Evolutionary conservation across 2,888 invertebrate species (phyloP).

Genomic region (Onthophagus sagittarius): DNA sequence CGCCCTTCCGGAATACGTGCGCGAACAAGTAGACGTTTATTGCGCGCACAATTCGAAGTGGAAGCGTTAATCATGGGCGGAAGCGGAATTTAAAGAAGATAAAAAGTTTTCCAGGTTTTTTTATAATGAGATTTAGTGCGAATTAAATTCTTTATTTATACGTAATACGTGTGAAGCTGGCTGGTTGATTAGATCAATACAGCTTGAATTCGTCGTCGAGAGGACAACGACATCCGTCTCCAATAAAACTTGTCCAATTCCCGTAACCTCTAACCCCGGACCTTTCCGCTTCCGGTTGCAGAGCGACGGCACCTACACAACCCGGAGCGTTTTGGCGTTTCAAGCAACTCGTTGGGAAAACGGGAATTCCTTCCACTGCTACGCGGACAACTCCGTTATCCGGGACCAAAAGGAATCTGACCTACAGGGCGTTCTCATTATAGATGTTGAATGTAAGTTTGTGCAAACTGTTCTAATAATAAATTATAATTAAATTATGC

Average conservation of each 20-base stretch:
- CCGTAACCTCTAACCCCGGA: neutral
- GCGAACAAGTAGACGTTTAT: neutral
- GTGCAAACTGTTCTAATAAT: neutral
- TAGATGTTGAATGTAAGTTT: slow-evolving; percentile 85
- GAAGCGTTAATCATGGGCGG: neutral
- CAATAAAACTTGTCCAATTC: slow-evolving; percentile 6
- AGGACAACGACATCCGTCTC: neutral
- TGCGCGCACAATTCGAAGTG: neutral
- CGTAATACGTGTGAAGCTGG: neutral
- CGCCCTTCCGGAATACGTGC: neutral
- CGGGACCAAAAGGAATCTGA: slow-evolving; percentile 69
- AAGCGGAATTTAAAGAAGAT: neutral
- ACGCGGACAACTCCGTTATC: slow-evolving; percentile 79
- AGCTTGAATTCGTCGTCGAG: neutral
- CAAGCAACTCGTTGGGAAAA: slow-evolving; percentile 79
- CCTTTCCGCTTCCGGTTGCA: slow-evolving; percentile 41
- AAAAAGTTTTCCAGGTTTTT: neutral
- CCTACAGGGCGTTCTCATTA: slow-evolving; percentile 63
- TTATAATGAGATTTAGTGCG: neutral
- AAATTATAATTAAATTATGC: neutral
- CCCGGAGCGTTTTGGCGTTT: slow-evolving; percentile 73
- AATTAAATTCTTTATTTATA: neutral
- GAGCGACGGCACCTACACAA: slow-evolving; percentile 77
- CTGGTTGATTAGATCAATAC: neutral
- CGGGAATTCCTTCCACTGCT: slow-evolving; percentile 72